phyloP scores from a whole-genome alignment of 2,113 vertebrate species.

The Danio rerio region DNA sequence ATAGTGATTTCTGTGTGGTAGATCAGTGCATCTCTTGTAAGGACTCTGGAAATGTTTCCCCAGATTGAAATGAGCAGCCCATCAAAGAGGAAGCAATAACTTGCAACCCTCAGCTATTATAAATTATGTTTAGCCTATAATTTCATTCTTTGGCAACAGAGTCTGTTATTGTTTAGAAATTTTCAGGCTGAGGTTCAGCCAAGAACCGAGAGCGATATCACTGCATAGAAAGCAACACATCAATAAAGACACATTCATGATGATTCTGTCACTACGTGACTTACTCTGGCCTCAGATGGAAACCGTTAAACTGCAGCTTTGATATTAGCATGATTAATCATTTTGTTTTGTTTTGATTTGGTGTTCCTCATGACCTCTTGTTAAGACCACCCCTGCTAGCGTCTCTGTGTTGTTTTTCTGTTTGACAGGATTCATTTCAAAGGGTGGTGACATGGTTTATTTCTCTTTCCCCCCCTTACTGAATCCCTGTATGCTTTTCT shows the following conservation, averaged over 20 bases:
- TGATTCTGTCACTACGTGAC: neutral
- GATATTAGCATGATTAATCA: neutral
- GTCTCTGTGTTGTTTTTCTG: neutral
- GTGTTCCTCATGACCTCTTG: neutral
- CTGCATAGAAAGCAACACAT: neutral
- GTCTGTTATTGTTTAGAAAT: slow-evolving; percentile 34
- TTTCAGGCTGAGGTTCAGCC: neutral
- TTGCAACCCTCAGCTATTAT: neutral
- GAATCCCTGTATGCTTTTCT: neutral
- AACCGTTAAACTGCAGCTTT: slow-evolving; percentile 7
- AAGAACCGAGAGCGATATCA: slow-evolving; percentile 16
- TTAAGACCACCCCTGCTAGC: slow-evolving; percentile 1
- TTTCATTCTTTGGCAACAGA: slow-evolving; percentile 2
- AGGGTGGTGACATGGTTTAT: neutral
- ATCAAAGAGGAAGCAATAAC: slow-evolving; percentile 6
- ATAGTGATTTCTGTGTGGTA: no score
- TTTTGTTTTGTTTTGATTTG: neutral
- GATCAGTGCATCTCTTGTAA: no score
- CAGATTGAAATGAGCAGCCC: neutral
- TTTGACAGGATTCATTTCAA: slow-evolving; percentile 4
- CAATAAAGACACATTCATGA: neutral
- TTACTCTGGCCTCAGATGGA: neutral
- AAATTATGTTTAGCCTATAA: slow-evolving; percentile 17
- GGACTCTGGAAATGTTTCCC: no score
- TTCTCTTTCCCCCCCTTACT: neutral